phyloP scores from a whole-genome alignment of 2,797 vertebrate species.

The Typhlichthys subterraneus region DNA sequence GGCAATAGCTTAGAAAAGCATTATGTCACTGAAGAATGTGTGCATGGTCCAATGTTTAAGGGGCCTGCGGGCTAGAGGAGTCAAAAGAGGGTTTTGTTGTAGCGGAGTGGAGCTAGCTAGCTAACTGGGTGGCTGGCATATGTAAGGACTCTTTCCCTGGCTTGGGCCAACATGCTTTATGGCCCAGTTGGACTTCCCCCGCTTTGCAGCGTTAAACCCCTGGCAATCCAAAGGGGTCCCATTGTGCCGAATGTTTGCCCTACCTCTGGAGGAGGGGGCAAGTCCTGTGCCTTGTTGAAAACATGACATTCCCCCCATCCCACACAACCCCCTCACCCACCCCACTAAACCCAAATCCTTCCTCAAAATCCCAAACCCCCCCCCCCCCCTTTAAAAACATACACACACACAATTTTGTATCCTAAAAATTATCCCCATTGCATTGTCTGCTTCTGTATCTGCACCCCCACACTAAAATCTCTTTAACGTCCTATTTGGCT shows the following conservation, averaged over 20 bases:
- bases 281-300: conserved; percentile 72
- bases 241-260: conserved; percentile 73
- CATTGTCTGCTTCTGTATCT: conserved; percentile 9
- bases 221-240: conserved; percentile 55
- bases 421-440: background rate
- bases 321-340: conserved; percentile 37
- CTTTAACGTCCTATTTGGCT: conserved; percentile 5
- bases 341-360: background rate
- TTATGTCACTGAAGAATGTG: conserved; percentile 75
- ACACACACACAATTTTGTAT: conserved; percentile 7
- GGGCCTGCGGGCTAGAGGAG: conserved; percentile 50
- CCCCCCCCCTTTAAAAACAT: background rate
- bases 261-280: conserved; percentile 54
- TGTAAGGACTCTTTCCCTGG: conserved; percentile 55
- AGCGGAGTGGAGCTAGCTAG: conserved; percentile 59
- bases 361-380: too few species aligned
- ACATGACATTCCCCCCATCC: conserved; percentile 37
- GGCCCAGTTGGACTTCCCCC: conserved; percentile 69
- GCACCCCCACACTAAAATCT: conserved; percentile 4
- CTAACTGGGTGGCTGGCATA: conserved; percentile 45
- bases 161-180: conserved; percentile 64
- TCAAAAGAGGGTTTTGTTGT: conserved; percentile 77
- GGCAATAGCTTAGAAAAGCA: conserved; percentile 74
- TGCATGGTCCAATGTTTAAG: conserved; percentile 58
- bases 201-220: conserved; percentile 62